Percentiles rank a stretch among this genome's conserved stretches.
These are phyloP conservation scores for Hybos culiciformis DNA, from an alignment of 2,888 invertebrate species.

Conservation along the genomic window DNA sequence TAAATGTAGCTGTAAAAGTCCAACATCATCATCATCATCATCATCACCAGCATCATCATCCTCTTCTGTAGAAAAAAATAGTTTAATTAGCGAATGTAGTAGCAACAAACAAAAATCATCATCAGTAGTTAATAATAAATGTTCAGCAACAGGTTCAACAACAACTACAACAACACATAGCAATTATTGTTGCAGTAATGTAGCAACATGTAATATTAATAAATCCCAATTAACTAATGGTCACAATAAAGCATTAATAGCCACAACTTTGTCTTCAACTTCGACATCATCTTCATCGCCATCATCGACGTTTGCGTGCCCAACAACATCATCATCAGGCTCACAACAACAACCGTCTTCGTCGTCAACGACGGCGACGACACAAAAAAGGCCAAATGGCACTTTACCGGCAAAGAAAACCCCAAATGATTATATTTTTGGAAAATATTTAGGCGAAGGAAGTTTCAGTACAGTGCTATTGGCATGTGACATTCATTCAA, in stretches of 20 bases:
- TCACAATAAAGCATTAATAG: background rate
- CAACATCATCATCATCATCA: slow-evolving; percentile 12
- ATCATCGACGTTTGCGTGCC: slow-evolving; percentile 7
- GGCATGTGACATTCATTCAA: slow-evolving; percentile 79
- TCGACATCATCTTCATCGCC: background rate
- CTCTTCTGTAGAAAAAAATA: slow-evolving; percentile 10
- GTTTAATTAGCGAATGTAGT: slow-evolving; percentile 9
- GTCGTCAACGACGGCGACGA: too few species aligned
- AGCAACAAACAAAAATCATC: slow-evolving; percentile 29
- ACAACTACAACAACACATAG: slow-evolving; percentile 7
- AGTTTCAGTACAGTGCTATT: slow-evolving; percentile 93
- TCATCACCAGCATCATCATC: slow-evolving; percentile 12
- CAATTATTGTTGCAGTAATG: background rate
- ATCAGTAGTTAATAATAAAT: too few species aligned
- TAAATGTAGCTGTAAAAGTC: background rate
- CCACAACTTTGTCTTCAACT: slow-evolving; percentile 12
- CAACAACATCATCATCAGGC: slow-evolving; percentile 16
- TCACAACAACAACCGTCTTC: slow-evolving; percentile 15
- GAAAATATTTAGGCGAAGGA: slow-evolving; percentile 91
- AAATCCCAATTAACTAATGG: background rate
- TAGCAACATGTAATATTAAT: background rate
- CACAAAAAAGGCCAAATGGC: background rate
- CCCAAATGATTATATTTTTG: slow-evolving; percentile 86
- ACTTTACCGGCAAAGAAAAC: slow-evolving; percentile 24
- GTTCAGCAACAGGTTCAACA: slow-evolving; percentile 8